Evolutionary conservation across 2,888 invertebrate species (phyloP), one percentile per base, ranked within the genome.

Genomic region (Temnothorax unifasciatus): DNA sequence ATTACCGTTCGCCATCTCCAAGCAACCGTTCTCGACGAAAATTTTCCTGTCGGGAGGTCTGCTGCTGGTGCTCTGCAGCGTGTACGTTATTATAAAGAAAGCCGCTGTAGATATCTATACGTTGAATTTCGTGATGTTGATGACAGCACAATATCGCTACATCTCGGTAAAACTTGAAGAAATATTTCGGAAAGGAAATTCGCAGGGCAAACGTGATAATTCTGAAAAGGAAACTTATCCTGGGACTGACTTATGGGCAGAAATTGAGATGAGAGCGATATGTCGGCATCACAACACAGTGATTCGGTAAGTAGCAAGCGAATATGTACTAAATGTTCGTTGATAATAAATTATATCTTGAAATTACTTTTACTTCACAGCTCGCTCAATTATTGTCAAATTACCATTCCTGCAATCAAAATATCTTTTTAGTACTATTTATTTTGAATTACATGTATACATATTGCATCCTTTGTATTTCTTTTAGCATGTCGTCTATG

Each of bases 81-180:
- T 47, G 0, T 85, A 69, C 21, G 11, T 83, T 8, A 77, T 89
- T 0, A 8, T 79, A 0, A 89, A 85, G 47, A 92, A 91, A 50
- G 71, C 74, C 8, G 64, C 87, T 15, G 57, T 90, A 0, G 91
- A 92, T 38, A 8, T 91, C 2, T 92, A 92, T 47, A 83, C 87
- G 11, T 88, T 89, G 59, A 83, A 92, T 38, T 64, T 89, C 9
- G 86, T 92, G 21, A 73, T 87, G 0, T 44, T 92, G 6, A 54
- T 91, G 25, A 88, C 91, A 0, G 89, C 89, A 1, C 87, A 92
- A 25, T 92, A 91, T 68, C 86, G 77, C 25, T 92, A 89, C 44
- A 57, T 92, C 11, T 82, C 85, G 25, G 41, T 77, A 0, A 83
- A 89, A 25, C 63, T 92, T 0, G 66, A 79, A 1, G 18, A 52